Evolutionary conservation across 2,797 vertebrate genomes (phyloP), one percentile per base, ranked within the genome.

Genomic region (Pogonophryne albipinna): DNA sequence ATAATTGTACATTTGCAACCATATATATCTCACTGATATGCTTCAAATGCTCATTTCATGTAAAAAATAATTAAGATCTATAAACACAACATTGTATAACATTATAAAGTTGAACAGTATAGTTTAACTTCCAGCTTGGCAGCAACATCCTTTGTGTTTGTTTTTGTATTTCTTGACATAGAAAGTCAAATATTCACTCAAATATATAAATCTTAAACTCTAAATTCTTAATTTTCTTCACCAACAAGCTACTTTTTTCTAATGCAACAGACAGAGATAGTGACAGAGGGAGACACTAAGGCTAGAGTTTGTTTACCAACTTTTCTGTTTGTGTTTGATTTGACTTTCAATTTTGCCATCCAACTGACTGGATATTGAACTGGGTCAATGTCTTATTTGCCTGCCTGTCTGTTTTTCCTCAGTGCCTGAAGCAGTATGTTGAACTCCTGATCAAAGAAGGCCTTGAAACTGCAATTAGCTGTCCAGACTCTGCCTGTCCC

Each of bases 351-450:
- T 46, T 13, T 23, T 66, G 34, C 17, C 9, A 3, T 64, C 5
- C 15, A 6, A 13, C 49, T 53, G 44, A 66, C 58, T 63, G 45
- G 60, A 46, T 50, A 49, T 65, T 84, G 56, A 76, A 79, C 10
- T 55, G 8, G 20, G n/a, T 84, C 60, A 72, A 41, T 60, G 9
- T 27, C 23, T 19, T 60, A 16, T 56, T 65, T 78, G 60, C 84
- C 31, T 71, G n/a, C 66, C 47, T 75, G n/a, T 66, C n/a, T 67
- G 20, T 59, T 86, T 38, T 64, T 83, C 71, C 70, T 85, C 91
- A 99, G 98, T 99, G 98, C 96, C 97, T 99, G 92, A 99, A 98
- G 93, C 98, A 99, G 94, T 99, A 99, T 41, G 97, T 99, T 88
- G 98, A 99, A 84, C 96, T 99, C 90, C 93, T 99, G 87, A 99